phyloP scores from a whole-genome alignment of 2,113 vertebrate species.

The Irena cyanogastra region DNA sequence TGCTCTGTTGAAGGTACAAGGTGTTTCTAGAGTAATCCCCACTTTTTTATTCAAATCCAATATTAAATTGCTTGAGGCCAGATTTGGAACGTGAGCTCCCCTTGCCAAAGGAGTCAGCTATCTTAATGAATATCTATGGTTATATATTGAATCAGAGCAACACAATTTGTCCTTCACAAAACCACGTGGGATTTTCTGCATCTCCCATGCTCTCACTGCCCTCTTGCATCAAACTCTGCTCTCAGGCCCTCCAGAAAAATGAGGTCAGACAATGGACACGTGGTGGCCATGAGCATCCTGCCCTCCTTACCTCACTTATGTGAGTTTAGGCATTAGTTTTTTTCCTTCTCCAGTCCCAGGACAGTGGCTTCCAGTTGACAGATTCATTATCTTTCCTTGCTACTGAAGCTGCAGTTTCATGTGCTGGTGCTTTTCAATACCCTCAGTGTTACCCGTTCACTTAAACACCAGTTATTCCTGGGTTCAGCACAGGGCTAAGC shows the following conservation, averaged over 20 bases:
- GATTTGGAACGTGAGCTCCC: neutral
- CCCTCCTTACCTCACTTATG: neutral
- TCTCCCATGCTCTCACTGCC: neutral
- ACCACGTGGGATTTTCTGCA: neutral
- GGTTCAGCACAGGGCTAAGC: neutral
- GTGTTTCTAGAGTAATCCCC: neutral
- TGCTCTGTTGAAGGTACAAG: neutral
- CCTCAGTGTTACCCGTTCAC: neutral
- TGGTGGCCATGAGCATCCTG: neutral
- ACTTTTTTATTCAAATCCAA: neutral
- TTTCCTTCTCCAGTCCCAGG: neutral
- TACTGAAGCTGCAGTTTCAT: neutral
- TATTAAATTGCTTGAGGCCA: neutral
- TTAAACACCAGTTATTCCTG: neutral
- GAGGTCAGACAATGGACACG: neutral
- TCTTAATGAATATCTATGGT: neutral
- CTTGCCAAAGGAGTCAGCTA: neutral
- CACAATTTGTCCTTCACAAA: neutral
- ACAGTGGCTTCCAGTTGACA: neutral
- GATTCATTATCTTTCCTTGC: constrained; percentile 4
- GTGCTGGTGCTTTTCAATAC: constrained; percentile 2
- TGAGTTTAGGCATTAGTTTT: neutral
- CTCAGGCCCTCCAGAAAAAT: neutral
- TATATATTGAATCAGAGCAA: neutral
- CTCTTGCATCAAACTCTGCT: neutral